Evolutionary conservation across 2,888 invertebrate genomes (phyloP), one percentile per base, ranked within the genome.

Genomic region (Ormyrus pomaceus): DNA sequence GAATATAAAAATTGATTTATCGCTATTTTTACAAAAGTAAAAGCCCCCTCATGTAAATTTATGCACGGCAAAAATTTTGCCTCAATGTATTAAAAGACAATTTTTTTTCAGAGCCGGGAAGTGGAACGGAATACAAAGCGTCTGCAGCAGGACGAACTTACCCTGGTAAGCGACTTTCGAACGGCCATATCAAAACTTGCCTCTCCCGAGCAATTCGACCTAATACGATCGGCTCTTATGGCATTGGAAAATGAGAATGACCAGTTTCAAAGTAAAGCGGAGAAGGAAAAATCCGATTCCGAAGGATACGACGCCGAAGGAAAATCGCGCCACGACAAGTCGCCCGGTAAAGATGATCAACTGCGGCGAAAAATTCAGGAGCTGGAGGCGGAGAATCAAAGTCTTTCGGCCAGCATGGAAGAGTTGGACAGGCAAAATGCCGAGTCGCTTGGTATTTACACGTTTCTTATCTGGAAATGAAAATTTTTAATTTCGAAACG

Each of bases 391-490:
- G 93, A 94, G 86, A 94, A 94, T 82, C 91, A 91, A 83, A 92
- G 92, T 82, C 91, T 94, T 34, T 92, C 93, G 19, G 87, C 89
- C 6, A 94, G 92, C 84, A 91, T 96, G 74, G 95, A 95, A 84
- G 95, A 95, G 87, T 90, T 96, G 84, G 96, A 96, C 86, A 92
- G 90, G 66, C 95, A 96, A 89, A 95, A 96, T 87, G 94, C 95
- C 85, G 91, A 93, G 84, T 95, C 95, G 0, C 94, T 95, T 90
- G 94, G 89, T 89, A 80, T 82, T 62, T 58, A 59, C 9, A 59
- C 9, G 9, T 19, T 59, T 50, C 9, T 34, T 34, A 34, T 34
- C 34, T 34, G 4, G 4, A 34, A 34, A 34, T 34, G 34, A 34
- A 34, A 34, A 34, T 34, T 34, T 34, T 34, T 34, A 3, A 34